Conservation (phyloP, 2,113 vertebrate genomes). For the Hiodon alosoides region DNA sequence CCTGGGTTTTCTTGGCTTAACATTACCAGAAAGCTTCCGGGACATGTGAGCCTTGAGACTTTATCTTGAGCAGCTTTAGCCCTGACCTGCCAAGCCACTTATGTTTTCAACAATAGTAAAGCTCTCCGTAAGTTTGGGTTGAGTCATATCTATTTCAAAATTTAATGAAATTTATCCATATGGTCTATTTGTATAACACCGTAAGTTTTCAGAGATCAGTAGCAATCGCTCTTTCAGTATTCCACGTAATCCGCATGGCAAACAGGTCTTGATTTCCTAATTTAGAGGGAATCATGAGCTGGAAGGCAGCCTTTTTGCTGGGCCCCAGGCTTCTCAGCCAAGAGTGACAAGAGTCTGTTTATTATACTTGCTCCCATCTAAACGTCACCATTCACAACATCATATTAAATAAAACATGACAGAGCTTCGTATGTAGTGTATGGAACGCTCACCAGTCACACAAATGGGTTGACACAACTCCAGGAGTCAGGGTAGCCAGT, state of each 20-base stretch:
- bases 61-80: constrained; percentile 26
- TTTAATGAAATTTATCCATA: constrained; percentile 27
- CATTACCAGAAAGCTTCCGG: too few species aligned
- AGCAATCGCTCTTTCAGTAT: too few species aligned
- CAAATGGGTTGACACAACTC: constrained; percentile 45
- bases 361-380: constrained; percentile 26
- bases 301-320: constrained; percentile 33
- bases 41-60: too few species aligned
- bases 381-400: constrained; percentile 37
- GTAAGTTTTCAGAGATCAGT: constrained; percentile 24
- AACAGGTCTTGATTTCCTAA: constrained; percentile 15
- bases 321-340: constrained; percentile 39
- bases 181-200: constrained; percentile 16
- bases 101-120: constrained; percentile 28
- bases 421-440: constrained; percentile 32
- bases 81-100: constrained; percentile 34
- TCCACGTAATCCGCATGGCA: too few species aligned
- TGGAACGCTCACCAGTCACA: constrained; percentile 49
- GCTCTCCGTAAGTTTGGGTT: constrained; percentile 32
- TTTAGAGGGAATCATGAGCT: constrained; percentile 38
- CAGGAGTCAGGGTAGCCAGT: constrained; percentile 34
- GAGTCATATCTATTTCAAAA: constrained; percentile 29
- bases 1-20: too few species aligned
- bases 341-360: constrained; percentile 2
- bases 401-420: constrained; percentile 39